Base-by-base conservation (phyloP, 2,888 invertebrate species). In the Dasypolia templi region DNA sequence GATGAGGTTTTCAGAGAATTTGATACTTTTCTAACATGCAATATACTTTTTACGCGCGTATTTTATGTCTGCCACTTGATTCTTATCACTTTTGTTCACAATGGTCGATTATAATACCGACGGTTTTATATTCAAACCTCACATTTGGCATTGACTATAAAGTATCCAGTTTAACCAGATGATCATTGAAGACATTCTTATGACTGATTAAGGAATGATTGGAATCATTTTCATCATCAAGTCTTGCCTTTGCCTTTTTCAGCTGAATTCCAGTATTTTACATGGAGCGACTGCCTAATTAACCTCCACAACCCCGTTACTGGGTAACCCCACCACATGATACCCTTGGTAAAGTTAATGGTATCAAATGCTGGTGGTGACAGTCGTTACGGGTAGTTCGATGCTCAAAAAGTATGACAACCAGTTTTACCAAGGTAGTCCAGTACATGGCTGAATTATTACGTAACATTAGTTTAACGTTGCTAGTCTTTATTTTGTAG, bases 381-480 rank as follows among this genome's bases (percentile, higher is more conserved):
- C 22, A 51, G 12, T n/a, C 11, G 22, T n/a, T n/a, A 9, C 9
- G n/a, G n/a, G 51, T 51, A 12, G n/a, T 4, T 4, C n/a, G 51
- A 51, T n/a, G 12, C 12, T n/a, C 12, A 51, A n/a, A 49, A 51
- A 22, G 17, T 7, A 17, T 49, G 9, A 22, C 3, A 22, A 22
- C 49, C 49, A 51, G n/a, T 51, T 12, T n/a, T n/a, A 51, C 11
- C 51, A n/a, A 51, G 11, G n/a, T n/a, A n/a, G n/a, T n/a, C n/a
- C n/a, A n/a, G n/a, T n/a, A n/a, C n/a, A n/a, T n/a, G n/a, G n/a
- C 14, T n/a, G 49, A 29, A 42, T 63, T 6, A 76, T 85, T 79
- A 85, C 75, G 85, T 81, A 85, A 85, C 64, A 70, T 22, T 22
- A 3, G 17, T 39, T 0, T 64, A 46, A 35, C 9, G 17, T 77